phyloP scores from a whole-genome alignment of 2,888 invertebrate species.

The Periphyllus acericola region DNA sequence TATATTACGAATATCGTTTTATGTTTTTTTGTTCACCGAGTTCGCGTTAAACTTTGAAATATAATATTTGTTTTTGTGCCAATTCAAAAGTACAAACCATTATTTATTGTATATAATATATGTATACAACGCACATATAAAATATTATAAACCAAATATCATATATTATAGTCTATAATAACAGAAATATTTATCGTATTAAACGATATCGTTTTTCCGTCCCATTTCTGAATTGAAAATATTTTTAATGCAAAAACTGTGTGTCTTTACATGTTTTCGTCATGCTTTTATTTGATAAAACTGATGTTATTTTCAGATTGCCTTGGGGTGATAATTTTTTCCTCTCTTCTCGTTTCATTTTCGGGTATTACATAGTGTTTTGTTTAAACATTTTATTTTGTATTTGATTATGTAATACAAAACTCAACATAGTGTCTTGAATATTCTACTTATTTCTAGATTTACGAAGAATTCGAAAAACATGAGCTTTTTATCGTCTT shows the following conservation, averaged over 20 bases:
- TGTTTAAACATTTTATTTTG: neutral
- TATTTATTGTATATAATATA: neutral
- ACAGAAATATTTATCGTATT: too few relatives aligned
- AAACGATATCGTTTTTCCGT: too few relatives aligned
- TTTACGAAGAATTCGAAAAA: neutral
- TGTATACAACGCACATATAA: too few relatives aligned
- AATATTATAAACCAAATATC: too few relatives aligned
- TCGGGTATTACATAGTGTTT: neutral
- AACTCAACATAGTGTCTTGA: neutral
- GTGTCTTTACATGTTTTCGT: neutral
- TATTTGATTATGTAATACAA: neutral
- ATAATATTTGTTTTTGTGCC: neutral
- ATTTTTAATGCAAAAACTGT: neutral
- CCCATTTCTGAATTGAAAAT: neutral
- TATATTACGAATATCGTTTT: too few relatives aligned
- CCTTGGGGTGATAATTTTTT: neutral
- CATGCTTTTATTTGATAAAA: neutral
- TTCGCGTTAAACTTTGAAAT: neutral
- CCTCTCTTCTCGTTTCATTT: neutral
- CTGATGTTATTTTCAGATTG: constrained; percentile 12
- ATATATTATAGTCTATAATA: neutral
- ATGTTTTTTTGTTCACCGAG: neutral
- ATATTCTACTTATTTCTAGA: neutral
- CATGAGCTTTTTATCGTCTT: neutral
- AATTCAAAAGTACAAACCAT: neutral